Evolutionary conservation across 2,797 vertebrate species (phyloP), one percentile per base, ranked within the genome.

Genomic region (Scolopax rusticola): DNA sequence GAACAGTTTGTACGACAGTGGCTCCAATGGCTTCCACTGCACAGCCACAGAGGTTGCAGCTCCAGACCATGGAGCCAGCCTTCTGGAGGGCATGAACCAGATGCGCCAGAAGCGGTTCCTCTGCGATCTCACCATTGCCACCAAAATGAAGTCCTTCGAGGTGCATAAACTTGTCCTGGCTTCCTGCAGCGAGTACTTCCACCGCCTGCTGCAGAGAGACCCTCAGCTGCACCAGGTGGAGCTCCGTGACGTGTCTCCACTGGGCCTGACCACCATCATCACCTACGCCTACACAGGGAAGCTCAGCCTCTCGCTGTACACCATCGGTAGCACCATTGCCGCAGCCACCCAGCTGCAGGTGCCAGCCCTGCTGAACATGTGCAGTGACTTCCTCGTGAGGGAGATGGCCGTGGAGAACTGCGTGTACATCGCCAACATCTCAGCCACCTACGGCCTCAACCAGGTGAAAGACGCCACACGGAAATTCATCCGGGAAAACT

Each of bases 261-360:
- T 97, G 98, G 99, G 98, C 65, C 96, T 99, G 80, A 98, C 98
- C 89, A 98, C 99, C 1, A 91, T 98, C 65, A 98, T 99, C 95
- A 98, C 98, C 57, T 99, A 98, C 3, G 98, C 98, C 87, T 99
- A 99, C 87, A 97, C 98, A 27, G 99, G 98, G 20, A 98, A 98
- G 5, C 98, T 99, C 75, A 98, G 98, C 97, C 98, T 99, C 98
- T 99, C 98, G 10, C 98, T 99, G 23, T 98, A 99, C 97, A 99
- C 98, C 95, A 98, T 99, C 33, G 98, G 98, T 87, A 99, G 99
- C 97, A 99, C 98, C 10, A 98, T 98, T 32, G 98, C 99, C 0
- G 98, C 98, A 0, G 99, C 99, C 59, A 97, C 97, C 87, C 97
- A 97, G 56, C 97, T 99, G 89, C 98, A 98, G 97, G 98, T 99